Evolutionary conservation across 2,113 vertebrate genomes (phyloP), one percentile per base, ranked within the genome.

Genomic region (Geococcyx californianus): DNA sequence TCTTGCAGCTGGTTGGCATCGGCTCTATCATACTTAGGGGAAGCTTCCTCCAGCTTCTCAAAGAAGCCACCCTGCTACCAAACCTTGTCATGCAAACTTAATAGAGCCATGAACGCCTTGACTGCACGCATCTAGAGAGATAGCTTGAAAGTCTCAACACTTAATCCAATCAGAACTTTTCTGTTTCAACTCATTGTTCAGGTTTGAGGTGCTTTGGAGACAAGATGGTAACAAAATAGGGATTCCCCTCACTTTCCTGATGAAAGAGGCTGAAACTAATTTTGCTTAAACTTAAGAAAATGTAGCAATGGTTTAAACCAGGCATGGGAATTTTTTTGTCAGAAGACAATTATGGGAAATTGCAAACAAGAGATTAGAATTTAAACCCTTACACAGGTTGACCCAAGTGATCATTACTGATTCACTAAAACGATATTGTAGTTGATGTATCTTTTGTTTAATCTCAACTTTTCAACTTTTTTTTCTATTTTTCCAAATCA

Each of bases 231-330:
- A 59, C 9, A 52, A 31, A 86, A 21, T 5, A 76, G 90, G 83
- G 93, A 42, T 94, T 77, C 17, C 55, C 90, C 72, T n/a, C 0
- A 6, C 45, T 86, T 84, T 90, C 59, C 51, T 59, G 55, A 74
- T 51, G 34, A 89, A 91, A 94, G 33, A 74, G 25, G 19, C 23
- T 42, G n/a, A 92, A 83, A 66, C 29, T 76, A 19, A 2, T 90
- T 94, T 90, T 69, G 19, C 59, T 58, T 83, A 73, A 91, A 79
- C 6, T 66, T 88, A 80, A 88, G 67, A 66, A 90, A 95, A 90
- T 88, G 49, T 59, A 84, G 82, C 59, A 83, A 34, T 45, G 45
- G 60, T 33, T 54, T 93, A 77, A 88, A 83, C 25, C 17, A 24
- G 20, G 49, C 63, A 66, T 21, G n/a, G 83, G 76, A 90, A 90